phyloP scores from a whole-genome alignment of 2,797 vertebrate genomes.

The Eidolon dupreanum region DNA sequence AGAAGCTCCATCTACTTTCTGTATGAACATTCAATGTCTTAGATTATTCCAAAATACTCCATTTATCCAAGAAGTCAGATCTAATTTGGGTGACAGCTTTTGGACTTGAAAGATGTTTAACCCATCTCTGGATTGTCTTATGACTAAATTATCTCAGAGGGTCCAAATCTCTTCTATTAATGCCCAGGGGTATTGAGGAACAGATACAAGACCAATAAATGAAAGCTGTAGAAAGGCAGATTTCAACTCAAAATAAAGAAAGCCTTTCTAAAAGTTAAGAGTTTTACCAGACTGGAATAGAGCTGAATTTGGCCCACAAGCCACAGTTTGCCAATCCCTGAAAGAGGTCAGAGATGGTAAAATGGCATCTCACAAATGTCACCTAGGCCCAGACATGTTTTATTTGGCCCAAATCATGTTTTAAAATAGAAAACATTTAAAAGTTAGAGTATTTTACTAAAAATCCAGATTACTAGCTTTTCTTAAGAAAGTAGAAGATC shows the following conservation, averaged over 20 bases:
- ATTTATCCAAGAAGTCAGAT: conserved; percentile 27
- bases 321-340: neutral
- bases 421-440: conserved; percentile 15
- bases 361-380: conserved; percentile 17
- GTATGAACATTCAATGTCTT: neutral
- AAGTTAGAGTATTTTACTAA: conserved; percentile 30
- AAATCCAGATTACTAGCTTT: conserved; percentile 38
- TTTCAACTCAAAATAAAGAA: neutral
- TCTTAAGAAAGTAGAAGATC: conserved; percentile 44
- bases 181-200: neutral
- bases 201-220: neutral
- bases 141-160: neutral
- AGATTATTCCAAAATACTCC: neutral
- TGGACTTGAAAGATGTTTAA: neutral
- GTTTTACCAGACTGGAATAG: neutral
- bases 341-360: neutral
- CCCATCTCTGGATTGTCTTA: neutral
- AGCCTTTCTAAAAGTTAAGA: neutral
- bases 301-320: neutral
- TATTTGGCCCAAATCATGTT: neutral
- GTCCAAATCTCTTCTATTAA: neutral
- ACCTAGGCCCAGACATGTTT: neutral
- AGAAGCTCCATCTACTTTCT: neutral
- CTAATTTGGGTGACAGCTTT: neutral
- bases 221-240: neutral